These are phyloP conservation scores for Alouatta palliata DNA, from an alignment of 2,113 vertebrate species.

Conservation along the genomic window DNA sequence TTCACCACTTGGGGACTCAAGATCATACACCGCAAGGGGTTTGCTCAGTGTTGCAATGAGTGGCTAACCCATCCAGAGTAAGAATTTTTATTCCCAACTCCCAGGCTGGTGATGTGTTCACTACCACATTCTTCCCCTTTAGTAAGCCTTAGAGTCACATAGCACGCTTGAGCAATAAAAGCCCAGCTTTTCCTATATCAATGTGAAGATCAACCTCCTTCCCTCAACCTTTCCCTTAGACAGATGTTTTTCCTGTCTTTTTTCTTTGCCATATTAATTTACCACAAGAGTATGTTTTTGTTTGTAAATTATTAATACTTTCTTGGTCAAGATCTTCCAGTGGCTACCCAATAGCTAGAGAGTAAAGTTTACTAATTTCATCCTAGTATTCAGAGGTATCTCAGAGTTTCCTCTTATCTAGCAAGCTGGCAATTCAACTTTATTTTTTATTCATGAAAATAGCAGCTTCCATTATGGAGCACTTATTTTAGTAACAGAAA, in stretches of 20 bases:
- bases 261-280: constrained; percentile 11
- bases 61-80: background rate
- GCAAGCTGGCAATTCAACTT: background rate
- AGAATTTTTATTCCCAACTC: background rate
- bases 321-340: background rate
- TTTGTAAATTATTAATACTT: background rate
- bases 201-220: background rate
- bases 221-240: background rate
- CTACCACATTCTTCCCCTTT: background rate
- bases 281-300: background rate
- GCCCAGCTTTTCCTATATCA: background rate
- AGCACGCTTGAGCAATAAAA: background rate
- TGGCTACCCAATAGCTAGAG: background rate
- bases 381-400: background rate
- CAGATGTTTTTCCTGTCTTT: background rate
- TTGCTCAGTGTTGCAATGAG: background rate
- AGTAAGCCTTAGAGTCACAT: background rate
- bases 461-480: background rate
- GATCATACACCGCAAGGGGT: background rate
- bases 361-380: background rate
- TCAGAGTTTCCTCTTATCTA: background rate
- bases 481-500: background rate
- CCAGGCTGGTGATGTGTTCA: background rate
- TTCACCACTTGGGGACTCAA: background rate
- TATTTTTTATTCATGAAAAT: background rate